A percentile compares a stretch with the other conserved stretches of the same genome.
These are phyloP conservation scores for Okamejei kenojei DNA, from an alignment of 2,797 vertebrate genomes.

Conservation along the genomic window DNA sequence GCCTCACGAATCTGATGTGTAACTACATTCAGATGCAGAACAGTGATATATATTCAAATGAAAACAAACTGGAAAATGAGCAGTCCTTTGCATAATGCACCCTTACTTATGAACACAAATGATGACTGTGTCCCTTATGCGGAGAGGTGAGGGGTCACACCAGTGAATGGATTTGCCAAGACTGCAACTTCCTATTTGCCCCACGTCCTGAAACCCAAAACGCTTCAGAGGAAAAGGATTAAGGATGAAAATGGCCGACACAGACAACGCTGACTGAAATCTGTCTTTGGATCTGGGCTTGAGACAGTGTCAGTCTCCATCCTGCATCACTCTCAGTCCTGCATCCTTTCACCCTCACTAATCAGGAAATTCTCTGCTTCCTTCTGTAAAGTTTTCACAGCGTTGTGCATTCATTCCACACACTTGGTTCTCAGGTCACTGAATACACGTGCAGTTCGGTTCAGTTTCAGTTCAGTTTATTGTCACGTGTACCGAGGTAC, in stretches of 20 bases:
- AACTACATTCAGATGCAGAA: constrained; percentile 30
- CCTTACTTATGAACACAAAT: constrained; percentile 2
- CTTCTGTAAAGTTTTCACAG: constrained; percentile 25
- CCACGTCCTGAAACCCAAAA: constrained; percentile 31
- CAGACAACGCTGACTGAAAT: background rate
- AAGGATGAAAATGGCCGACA: constrained; percentile 3
- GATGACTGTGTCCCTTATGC: constrained; percentile 34
- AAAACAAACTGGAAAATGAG: constrained; percentile 28
- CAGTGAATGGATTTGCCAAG: constrained; percentile 18
- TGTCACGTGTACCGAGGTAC: too few species aligned
- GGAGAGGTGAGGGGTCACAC: constrained; percentile 14
- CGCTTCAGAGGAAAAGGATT: constrained; percentile 21
- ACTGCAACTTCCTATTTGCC: constrained; percentile 24
- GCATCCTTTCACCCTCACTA: constrained; percentile 17
- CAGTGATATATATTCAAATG: constrained; percentile 31
- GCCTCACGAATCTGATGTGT: background rate
- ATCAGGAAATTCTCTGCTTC: constrained; percentile 36
- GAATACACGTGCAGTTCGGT: background rate
- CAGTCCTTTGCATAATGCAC: constrained; percentile 24
- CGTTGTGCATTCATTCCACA: constrained; percentile 17
- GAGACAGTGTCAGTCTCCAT: constrained; percentile 18
- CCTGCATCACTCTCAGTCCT: background rate
- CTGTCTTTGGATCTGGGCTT: constrained; percentile 21
- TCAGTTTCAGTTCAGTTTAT: too few species aligned
- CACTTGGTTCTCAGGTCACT: background rate